Conservation (phyloP, 2,797 vertebrate species). For the Ctenopoma kingsleyae region DNA sequence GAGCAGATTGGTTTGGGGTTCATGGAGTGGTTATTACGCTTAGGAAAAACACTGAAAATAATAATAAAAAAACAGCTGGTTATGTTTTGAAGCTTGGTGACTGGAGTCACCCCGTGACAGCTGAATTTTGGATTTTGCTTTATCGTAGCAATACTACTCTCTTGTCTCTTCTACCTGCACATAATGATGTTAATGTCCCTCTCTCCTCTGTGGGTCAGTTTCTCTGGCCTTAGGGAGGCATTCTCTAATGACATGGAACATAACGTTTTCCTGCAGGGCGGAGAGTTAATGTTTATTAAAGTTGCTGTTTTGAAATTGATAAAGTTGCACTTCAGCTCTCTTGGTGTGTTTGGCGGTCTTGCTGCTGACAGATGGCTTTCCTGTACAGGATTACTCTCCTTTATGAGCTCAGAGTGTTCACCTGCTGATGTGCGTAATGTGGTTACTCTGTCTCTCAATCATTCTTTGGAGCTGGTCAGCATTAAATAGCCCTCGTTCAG, state of each 20-base stretch:
- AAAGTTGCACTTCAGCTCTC: conserved; percentile 25
- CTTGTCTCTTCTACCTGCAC: conserved; percentile 25
- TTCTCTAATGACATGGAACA: conserved; percentile 35
- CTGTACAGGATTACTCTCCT: conserved; percentile 36
- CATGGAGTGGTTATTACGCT: conserved; percentile 9
- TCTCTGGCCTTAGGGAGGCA: conserved; percentile 5
- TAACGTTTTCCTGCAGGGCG: conserved; percentile 5
- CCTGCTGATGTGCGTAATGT: conserved; percentile 66
- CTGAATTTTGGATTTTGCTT: conserved; percentile 4
- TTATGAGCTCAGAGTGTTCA: conserved; percentile 65
- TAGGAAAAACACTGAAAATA: conserved; percentile 22
- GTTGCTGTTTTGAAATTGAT: conserved; percentile 33
- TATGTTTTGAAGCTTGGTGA: conserved; percentile 18
- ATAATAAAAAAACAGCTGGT: conserved; percentile 26
- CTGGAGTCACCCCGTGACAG: conserved; percentile 3
- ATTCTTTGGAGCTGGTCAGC: conserved; percentile 67
- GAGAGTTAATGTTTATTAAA: conserved; percentile 30
- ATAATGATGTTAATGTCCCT: conserved; percentile 15
- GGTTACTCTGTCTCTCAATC: conserved; percentile 45
- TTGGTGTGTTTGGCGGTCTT: conserved; percentile 43
- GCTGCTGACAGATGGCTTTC: conserved; percentile 61
- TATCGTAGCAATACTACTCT: conserved; percentile 9
- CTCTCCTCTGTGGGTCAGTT: conserved; percentile 2
- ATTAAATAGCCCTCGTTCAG: conserved; percentile 69
- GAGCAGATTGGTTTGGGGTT: conserved; percentile 25